phyloP scores from a whole-genome alignment of 2,797 vertebrate genomes.

The Halcyon badia region DNA sequence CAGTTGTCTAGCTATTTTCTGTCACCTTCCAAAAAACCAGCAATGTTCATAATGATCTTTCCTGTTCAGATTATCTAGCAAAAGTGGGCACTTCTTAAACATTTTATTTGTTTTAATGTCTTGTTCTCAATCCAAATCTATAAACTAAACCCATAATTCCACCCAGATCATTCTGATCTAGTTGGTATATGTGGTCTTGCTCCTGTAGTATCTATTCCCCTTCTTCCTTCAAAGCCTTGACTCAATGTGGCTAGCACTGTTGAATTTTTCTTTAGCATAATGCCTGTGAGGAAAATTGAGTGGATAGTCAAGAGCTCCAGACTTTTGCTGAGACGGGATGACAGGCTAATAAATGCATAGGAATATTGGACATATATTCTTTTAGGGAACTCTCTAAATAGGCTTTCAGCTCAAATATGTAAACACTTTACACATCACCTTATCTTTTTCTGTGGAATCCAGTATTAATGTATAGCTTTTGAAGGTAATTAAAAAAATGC shows the following conservation, averaged over 20 bases:
- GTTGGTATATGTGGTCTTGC: background rate
- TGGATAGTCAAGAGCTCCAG: background rate
- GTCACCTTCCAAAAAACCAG: background rate
- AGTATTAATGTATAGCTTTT: background rate
- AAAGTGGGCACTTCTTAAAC: background rate
- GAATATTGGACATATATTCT: background rate
- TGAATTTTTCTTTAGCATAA: background rate
- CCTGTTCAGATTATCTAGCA: background rate
- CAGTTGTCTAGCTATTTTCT: background rate
- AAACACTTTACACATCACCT: background rate
- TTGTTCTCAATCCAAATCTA: background rate
- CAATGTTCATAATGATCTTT: background rate
- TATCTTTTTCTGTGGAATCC: background rate
- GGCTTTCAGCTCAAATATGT: background rate
- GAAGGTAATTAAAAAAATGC: background rate
- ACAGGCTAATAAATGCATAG: background rate
- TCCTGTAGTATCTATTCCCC: background rate
- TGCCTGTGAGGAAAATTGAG: background rate
- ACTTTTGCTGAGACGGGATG: background rate
- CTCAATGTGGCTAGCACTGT: fast-evolving
- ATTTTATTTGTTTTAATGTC: background rate
- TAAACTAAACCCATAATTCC: background rate
- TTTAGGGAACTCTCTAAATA: background rate
- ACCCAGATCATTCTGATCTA: background rate
- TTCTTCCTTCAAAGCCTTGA: background rate